Conservation (phyloP, 2,797 vertebrate species). For the Natrix natrix region DNA sequence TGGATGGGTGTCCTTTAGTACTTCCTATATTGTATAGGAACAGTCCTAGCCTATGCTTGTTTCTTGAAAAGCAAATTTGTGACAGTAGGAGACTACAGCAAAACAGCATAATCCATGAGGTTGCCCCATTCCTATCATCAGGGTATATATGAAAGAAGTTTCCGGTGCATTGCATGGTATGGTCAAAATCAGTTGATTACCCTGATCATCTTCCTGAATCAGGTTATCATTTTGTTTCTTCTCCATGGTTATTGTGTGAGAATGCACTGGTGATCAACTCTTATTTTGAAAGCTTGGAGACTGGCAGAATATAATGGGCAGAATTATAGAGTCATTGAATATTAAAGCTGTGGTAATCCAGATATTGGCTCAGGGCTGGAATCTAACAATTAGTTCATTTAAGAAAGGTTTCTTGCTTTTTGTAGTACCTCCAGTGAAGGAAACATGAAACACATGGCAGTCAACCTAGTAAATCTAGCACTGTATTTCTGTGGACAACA, state of each 20-base stretch:
- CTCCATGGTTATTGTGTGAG: neutral
- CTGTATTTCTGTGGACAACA: neutral
- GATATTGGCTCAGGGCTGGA: neutral
- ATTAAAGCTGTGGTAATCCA: neutral
- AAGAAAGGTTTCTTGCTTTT: neutral
- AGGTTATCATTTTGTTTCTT: neutral
- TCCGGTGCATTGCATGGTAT: neutral
- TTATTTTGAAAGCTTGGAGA: neutral
- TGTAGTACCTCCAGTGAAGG: neutral
- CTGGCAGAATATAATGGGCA: neutral
- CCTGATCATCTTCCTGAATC: neutral
- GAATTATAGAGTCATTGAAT: neutral
- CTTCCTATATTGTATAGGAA: neutral
- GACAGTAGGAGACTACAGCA: neutral
- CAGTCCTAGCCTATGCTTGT: neutral
- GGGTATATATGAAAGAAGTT: neutral
- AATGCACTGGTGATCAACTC: no score
- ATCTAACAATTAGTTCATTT: neutral
- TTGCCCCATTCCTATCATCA: neutral
- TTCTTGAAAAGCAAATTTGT: neutral
- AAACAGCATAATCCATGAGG: neutral
- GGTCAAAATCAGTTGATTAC: neutral
- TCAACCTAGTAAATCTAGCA: neutral
- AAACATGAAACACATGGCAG: neutral
- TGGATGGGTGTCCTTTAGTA: no score